phyloP scores from a whole-genome alignment of 2,888 invertebrate species.

The Ecliptopera silaceata region DNA sequence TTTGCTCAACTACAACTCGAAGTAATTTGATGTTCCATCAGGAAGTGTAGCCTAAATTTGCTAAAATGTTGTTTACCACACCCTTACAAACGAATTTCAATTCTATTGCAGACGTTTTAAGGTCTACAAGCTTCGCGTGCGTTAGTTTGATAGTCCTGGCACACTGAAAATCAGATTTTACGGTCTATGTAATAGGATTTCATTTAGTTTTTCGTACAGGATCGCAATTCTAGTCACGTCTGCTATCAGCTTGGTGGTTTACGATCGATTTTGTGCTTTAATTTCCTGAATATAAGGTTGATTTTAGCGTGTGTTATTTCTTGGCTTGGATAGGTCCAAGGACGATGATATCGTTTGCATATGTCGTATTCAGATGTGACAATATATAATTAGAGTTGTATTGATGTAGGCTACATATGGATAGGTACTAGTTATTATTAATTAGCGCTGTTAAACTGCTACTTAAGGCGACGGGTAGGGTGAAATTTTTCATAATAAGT shows the following conservation, averaged over 20 bases:
- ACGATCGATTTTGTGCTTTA: not conserved
- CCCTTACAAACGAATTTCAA: not conserved
- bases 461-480: too few species aligned
- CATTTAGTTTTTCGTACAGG: not conserved
- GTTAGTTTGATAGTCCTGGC: not conserved
- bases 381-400: not conserved
- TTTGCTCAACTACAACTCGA: conserved; percentile 32
- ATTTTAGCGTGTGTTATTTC: not conserved
- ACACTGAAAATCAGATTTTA: conserved; percentile 1
- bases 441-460: too few species aligned
- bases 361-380: not conserved
- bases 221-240: not conserved
- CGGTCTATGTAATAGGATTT: not conserved
- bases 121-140: not conserved
- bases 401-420: not conserved
- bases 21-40: conserved; percentile 23
- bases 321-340: not conserved
- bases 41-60: conserved; percentile 20
- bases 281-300: not conserved
- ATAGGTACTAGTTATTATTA: too few species aligned
- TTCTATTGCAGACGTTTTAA: not conserved
- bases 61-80: conserved; percentile 23
- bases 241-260: conserved; percentile 1
- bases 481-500: too few species aligned
- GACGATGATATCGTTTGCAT: not conserved